Evolutionary conservation across 2,888 invertebrate genomes (phyloP), one percentile per base, ranked within the genome.

Genomic region (Platycheirus rosarum): DNA sequence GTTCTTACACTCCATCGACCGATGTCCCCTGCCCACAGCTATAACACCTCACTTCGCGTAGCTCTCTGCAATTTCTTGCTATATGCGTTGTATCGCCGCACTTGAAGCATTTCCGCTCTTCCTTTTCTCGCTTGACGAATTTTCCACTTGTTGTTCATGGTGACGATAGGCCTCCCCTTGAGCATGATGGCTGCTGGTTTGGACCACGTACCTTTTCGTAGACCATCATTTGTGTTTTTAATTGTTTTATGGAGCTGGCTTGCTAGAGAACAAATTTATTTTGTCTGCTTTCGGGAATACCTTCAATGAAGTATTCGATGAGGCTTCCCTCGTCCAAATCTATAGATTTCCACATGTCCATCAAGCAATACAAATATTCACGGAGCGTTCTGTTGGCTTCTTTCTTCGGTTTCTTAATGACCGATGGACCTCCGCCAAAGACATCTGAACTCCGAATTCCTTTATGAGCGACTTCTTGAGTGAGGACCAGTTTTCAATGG

Each of bases 241-340:
- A 37, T 37, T 66, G 29, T 9, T 20, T 26, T 2, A 63, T 29
- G 0, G 23, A 46, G 16, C 18, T 62, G 4, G 46, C 62, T 29
- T 63, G 63, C 14, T 63, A 63, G 18, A n/a, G 7, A 37, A 13
- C 37, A 2, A 6, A 26, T 26, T 66, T 66, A 4, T 66, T 51
- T 29, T 37, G 37, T 37, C 44, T 49, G 3, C 37, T 23, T 26
- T 51, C 51, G 5, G 66, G 48, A 18, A 66, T 63, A 14, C 63
- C 63, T n/a, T n/a, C n/a, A n/a, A n/a, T n/a, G n/a, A n/a, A n/a
- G n/a, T n/a, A n/a, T n/a, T n/a, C n/a, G n/a, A 63, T 29, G 1
- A 63, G 6, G 35, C 63, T 63, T 7, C 16, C 16, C 16, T 42
- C 42, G 7, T 42, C 42, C 13, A 42, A 16, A 5, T 13, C 42